Base-by-base conservation (phyloP, 30 jellyfish, hydroid and myxozoan genomes). In the Nemopilema nomurai region DNA sequence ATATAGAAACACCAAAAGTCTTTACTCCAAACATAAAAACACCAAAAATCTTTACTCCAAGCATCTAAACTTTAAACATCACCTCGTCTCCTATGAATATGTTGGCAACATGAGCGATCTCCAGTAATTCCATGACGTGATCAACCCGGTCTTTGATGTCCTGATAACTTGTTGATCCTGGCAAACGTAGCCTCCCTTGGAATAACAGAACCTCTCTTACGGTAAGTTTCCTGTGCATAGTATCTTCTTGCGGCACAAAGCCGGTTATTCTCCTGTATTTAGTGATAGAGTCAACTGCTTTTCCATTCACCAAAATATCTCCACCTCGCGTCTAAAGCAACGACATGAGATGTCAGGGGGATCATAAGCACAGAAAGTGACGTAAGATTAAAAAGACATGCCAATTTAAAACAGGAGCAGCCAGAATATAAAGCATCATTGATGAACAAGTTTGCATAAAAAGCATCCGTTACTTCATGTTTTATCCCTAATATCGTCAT, bases 161-260 rank as follows among this genome's bases (percentile, higher is more conserved):
- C 8, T 50, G 80, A 7, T 53, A n/a, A 19, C 28, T 51, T 7
- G 86, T 69, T 18, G 89, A 75, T 20, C 86, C 84, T 20, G 97
- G 97, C 26, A 89, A 85, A 8, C 90, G 79, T 74, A 89, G 75
- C 49, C 85, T 73, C 19, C 90, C 97, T 75, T 89, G 97, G 62
- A 26, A 89, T 24, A 62, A 49, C 26, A 89, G 76, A 27, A 81
- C 90, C 50, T 89, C 97, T 51, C 77, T 75, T 21, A 89, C 97
- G 20, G 89, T 80, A 49, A 89, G 76, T 28, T 73, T 74, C 32
- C 89, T 16, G 52, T 89, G 92, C 97, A 89, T 89, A 29, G 83
- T 82, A 51, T 89, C 97, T 49, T 89, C 91, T 81, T 89, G 97
- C 26, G 91, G 96, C 13, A 86, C 95, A 68, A 86, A 86, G 1